These are phyloP conservation scores for Hormiphora californensis DNA, from an alignment of 37 sponge, comb jelly and placozoan species.

Conservation along the genomic window DNA sequence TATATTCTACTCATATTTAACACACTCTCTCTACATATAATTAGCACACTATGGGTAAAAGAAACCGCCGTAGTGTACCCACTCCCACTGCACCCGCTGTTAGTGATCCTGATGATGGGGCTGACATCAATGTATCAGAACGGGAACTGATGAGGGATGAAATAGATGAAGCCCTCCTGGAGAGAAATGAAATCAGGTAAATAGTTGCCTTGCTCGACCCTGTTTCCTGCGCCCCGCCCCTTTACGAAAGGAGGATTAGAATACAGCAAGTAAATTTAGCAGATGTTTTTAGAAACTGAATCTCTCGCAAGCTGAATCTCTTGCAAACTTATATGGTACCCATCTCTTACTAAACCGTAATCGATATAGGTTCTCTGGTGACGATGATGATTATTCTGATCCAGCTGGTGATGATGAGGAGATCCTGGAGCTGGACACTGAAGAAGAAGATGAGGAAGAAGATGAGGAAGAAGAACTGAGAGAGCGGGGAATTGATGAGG, in stretches of 20 bases:
- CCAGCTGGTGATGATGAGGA: not conserved
- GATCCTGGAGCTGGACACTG: conserved; percentile 6
- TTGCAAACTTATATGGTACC: too few species aligned
- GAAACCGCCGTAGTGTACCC: not conserved
- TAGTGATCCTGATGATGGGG: not conserved
- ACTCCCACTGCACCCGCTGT: not conserved
- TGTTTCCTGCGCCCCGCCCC: too few species aligned
- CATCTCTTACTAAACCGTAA: too few species aligned
- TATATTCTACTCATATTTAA: too few species aligned
- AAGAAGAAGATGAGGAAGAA: conserved; percentile 8
- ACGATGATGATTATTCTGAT: not conserved
- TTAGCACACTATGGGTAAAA: too few species aligned
- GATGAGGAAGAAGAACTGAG: not conserved
- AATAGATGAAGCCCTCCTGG: conserved; percentile 7
- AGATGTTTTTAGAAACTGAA: too few species aligned
- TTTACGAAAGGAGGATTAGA: too few species aligned
- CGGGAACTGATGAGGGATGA: conserved; percentile 25
- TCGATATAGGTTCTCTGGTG: conserved; percentile 45
- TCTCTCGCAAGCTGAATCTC: too few species aligned
- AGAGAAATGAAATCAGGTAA: conserved; percentile 1
- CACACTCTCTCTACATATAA: too few species aligned
- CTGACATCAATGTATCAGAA: not conserved
- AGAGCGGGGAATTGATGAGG: conserved; percentile 1
- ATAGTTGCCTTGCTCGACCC: too few species aligned
- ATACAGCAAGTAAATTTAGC: too few species aligned